Percentiles rank a stretch among this genome's conserved stretches.
Evolutionary conservation across 2,113 vertebrate species (phyloP).

Genomic region (Odobenus rosmarus): DNA sequence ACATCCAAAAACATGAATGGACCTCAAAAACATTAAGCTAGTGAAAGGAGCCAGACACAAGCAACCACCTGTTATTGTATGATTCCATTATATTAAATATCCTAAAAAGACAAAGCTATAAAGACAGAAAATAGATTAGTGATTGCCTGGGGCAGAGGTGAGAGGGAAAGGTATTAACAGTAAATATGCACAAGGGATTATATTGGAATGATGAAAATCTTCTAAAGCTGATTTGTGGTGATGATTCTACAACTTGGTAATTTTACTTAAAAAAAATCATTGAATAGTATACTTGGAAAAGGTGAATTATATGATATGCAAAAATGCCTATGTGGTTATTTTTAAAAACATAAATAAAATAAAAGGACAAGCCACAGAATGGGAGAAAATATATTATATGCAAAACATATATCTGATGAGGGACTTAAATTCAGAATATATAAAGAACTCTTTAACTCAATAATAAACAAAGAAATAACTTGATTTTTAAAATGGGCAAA

Average conservation of each 20-base stretch:
- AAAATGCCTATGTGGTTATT: background rate
- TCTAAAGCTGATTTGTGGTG: background rate
- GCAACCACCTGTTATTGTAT: background rate
- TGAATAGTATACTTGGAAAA: slow-evolving; percentile 4
- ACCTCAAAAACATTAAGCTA: background rate
- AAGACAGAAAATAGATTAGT: background rate
- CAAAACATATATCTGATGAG: background rate
- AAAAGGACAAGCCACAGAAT: background rate
- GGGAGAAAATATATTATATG: background rate
- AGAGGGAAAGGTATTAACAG: background rate
- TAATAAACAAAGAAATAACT: slow-evolving; percentile 8
- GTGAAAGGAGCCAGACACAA: background rate
- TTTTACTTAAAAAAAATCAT: background rate
- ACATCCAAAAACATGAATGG: background rate
- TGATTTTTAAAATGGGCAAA: slow-evolving; percentile 7
- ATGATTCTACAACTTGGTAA: background rate
- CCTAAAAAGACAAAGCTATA: background rate
- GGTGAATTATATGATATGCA: background rate
- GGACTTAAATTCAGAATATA: background rate
- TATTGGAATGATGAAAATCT: background rate
- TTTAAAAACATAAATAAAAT: slow-evolving; percentile 50
- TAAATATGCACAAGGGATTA: background rate
- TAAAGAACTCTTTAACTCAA: slow-evolving; percentile 21
- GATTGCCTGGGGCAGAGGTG: background rate
- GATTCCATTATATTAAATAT: slow-evolving; percentile 2